Conservation (phyloP, 2,113 vertebrate species). For the Sphaerodactylus townsendi region DNA sequence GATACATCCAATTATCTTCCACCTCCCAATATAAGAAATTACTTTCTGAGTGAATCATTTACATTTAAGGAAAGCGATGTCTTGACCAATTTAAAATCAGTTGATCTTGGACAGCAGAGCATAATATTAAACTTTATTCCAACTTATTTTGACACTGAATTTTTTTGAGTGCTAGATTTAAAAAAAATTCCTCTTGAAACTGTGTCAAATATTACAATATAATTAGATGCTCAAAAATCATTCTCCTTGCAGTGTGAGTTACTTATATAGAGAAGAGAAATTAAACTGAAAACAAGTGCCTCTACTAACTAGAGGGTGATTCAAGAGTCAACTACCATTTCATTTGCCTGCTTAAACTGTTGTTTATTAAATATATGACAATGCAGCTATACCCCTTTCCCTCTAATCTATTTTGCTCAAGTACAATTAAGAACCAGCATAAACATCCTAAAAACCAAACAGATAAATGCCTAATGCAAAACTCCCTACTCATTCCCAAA, state of each 20-base stretch:
- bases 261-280: slow-evolving; percentile 47
- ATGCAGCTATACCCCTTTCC: slow-evolving; percentile 49
- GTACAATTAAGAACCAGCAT: slow-evolving; percentile 50
- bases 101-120: slow-evolving; percentile 47
- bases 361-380: slow-evolving; percentile 55
- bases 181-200: slow-evolving; percentile 56
- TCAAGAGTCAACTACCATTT: slow-evolving; percentile 37
- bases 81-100: slow-evolving; percentile 52
- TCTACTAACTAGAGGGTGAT: slow-evolving; percentile 45
- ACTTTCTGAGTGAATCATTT: slow-evolving; percentile 38
- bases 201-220: slow-evolving; percentile 61
- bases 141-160: slow-evolving; percentile 55
- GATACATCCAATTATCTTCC: slow-evolving; percentile 9
- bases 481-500: slow-evolving; percentile 52
- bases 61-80: slow-evolving; percentile 44
- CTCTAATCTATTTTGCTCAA: slow-evolving; percentile 44
- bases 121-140: slow-evolving; percentile 57
- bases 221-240: slow-evolving; percentile 34
- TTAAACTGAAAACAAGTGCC: slow-evolving; percentile 36
- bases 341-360: slow-evolving; percentile 45
- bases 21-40: slow-evolving; percentile 23
- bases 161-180: slow-evolving; percentile 59
- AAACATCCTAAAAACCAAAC: slow-evolving; percentile 52
- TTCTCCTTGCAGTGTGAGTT: slow-evolving; percentile 47
- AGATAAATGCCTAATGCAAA: slow-evolving; percentile 48